Evolutionary conservation across 2,888 invertebrate genomes (phyloP).

Genomic region (Coleophora flavipennella): DNA sequence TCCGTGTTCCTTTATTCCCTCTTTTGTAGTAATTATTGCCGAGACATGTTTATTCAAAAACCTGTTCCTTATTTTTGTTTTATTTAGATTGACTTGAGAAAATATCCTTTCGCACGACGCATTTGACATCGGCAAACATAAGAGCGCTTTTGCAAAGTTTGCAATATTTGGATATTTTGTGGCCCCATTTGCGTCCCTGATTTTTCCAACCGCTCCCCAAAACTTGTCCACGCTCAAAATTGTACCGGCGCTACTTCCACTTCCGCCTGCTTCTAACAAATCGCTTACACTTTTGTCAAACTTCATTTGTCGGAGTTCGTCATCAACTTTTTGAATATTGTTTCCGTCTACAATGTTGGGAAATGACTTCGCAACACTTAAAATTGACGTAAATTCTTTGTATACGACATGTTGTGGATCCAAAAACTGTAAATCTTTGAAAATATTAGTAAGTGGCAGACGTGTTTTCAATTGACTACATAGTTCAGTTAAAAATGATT

Average conservation of each 20-base stretch:
- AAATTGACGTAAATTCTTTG: conserved; percentile 8
- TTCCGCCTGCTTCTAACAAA: conserved; percentile 6
- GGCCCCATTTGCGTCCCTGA: background rate
- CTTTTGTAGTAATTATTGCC: conserved; percentile 1
- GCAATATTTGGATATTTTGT: conserved; percentile 5
- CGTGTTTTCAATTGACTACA: conserved; percentile 8
- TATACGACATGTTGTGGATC: conserved; percentile 11
- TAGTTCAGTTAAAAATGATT: conserved; percentile 7
- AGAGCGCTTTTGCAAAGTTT: conserved; percentile 7
- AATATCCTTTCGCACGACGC: conserved; percentile 1
- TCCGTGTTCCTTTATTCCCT: background rate
- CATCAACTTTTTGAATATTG: conserved; percentile 9
- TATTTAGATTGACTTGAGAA: conserved; percentile 6
- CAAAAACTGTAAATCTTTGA: conserved; percentile 11
- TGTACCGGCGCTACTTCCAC: conserved; percentile 1
- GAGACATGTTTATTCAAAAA: background rate
- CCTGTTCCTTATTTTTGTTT: conserved; percentile 1
- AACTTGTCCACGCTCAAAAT: conserved; percentile 1
- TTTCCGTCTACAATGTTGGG: conserved; percentile 5
- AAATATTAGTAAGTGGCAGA: conserved; percentile 7
- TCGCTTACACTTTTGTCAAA: conserved; percentile 6
- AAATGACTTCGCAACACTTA: conserved; percentile 4
- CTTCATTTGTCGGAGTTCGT: conserved; percentile 9
- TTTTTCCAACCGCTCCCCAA: conserved; percentile 7
- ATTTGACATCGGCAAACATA: conserved; percentile 8